phyloP scores from a whole-genome alignment of 2,888 invertebrate genomes.

The Trissolcus brochymenae region DNA sequence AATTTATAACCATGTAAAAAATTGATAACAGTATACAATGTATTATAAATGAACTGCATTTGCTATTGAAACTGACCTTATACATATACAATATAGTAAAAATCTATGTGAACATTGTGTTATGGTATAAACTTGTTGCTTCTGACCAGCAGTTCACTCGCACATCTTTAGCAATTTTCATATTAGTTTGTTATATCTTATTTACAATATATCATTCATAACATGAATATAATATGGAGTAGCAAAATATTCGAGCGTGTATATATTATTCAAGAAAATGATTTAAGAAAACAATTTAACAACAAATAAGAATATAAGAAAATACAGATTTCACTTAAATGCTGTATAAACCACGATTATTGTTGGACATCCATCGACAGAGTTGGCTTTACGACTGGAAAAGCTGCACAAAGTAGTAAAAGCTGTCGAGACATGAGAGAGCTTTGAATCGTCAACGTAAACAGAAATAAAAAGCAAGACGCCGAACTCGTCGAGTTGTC shows the following conservation, averaged over 20 bases:
- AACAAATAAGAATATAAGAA: neutral
- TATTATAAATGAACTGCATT: neutral
- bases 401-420: neutral
- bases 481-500: conserved; percentile 60
- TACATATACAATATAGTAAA: neutral
- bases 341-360: no score
- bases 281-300: conserved; percentile 1
- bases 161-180: conserved; percentile 10
- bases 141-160: conserved; percentile 50
- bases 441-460: conserved; percentile 20
- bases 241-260: conserved; percentile 46
- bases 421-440: neutral
- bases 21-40: neutral
- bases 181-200: conserved; percentile 8
- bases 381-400: neutral
- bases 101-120: neutral
- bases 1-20: conserved; percentile 1
- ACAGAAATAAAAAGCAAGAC: conserved; percentile 57
- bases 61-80: neutral
- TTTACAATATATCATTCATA: conserved; percentile 20
- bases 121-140: conserved; percentile 1
- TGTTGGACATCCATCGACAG: neutral
- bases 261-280: conserved; percentile 30
- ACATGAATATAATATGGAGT: conserved; percentile 38
- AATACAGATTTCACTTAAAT: no score